Conservation (phyloP, 1,140 invertebrate species). For the Drosophila obscura region DNA sequence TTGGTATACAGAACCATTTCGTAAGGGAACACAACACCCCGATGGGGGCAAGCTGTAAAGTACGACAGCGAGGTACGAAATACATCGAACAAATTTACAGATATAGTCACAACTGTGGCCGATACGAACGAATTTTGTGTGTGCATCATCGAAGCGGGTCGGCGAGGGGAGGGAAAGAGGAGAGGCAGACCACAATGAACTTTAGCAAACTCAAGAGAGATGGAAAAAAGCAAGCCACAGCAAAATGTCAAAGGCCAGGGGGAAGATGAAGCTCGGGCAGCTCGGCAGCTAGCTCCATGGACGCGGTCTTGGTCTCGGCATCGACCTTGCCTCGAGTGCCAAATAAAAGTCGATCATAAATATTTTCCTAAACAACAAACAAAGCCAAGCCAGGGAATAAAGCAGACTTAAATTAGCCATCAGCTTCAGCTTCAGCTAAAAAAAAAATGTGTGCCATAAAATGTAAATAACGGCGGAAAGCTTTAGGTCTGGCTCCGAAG, state of each 20-base stretch:
- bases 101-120: conserved; percentile 57
- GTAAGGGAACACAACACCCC: no score
- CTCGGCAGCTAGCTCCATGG: no score
- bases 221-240: conserved; percentile 15
- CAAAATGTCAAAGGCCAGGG: conserved; percentile 63
- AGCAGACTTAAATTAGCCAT: conserved; percentile 75
- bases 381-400: conserved; percentile 41
- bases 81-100: conserved; percentile 41
- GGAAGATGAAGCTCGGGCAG: conserved; percentile 12
- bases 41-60: no score
- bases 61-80: neutral
- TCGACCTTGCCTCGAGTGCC: conserved; percentile 37
- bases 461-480: conserved; percentile 69
- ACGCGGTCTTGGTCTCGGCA: neutral
- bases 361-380: conserved; percentile 70
- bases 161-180: neutral
- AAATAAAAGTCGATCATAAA: conserved; percentile 78
- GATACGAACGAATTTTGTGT: conserved; percentile 15
- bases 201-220: conserved; percentile 53
- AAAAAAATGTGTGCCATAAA: conserved; percentile 58
- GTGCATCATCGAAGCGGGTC: conserved; percentile 3
- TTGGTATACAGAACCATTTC: no score
- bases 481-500: conserved; percentile 1
- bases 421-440: conserved; percentile 27
- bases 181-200: conserved; percentile 53